A percentile compares a stretch with the other conserved stretches of the same genome.
Conservation (phyloP, 1,140 invertebrate genomes). For the Drosophila subpulchrella region DNA sequence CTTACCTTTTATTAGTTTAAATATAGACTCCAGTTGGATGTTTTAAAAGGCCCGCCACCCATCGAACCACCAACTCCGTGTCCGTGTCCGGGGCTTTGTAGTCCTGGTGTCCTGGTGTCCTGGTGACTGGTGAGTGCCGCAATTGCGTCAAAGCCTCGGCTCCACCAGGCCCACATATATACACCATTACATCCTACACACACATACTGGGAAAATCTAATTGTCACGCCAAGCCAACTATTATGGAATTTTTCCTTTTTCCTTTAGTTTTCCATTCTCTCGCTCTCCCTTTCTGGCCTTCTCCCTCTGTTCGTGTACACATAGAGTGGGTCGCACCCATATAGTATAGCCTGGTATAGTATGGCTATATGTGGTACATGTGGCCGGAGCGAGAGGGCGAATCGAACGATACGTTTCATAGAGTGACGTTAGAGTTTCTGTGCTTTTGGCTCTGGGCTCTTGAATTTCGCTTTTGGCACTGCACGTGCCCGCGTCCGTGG, state of each 20-base stretch:
- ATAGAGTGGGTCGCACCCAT: background rate
- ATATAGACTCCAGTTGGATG: constrained; percentile 73
- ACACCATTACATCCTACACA: constrained; percentile 8
- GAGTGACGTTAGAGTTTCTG: constrained; percentile 68
- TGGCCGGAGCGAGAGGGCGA: constrained; percentile 12
- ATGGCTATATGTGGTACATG: background rate
- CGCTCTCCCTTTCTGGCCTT: background rate
- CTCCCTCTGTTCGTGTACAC: background rate
- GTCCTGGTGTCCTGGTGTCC: constrained; percentile 14
- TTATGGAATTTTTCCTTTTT: constrained; percentile 72
- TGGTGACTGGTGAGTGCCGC: constrained; percentile 47
- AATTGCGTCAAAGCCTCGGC: constrained; percentile 70
- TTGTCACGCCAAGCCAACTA: constrained; percentile 80
- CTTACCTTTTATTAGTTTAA: constrained; percentile 78
- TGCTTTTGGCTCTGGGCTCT: constrained; percentile 34
- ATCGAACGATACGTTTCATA: constrained; percentile 44
- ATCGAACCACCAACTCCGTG: constrained; percentile 8
- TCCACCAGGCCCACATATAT: constrained; percentile 35
- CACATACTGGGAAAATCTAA: constrained; percentile 60
- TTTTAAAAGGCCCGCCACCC: constrained; percentile 42
- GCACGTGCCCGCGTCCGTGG: constrained; percentile 70
- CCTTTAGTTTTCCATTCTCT: constrained; percentile 30
- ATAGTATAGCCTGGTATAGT: background rate
- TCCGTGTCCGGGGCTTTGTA: background rate
- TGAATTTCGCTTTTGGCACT: constrained; percentile 75